Percentiles rank a stretch among this genome's conserved stretches.
Evolutionary conservation across 2,888 invertebrate species (phyloP).

Genomic region (Gymnocheta viridis): DNA sequence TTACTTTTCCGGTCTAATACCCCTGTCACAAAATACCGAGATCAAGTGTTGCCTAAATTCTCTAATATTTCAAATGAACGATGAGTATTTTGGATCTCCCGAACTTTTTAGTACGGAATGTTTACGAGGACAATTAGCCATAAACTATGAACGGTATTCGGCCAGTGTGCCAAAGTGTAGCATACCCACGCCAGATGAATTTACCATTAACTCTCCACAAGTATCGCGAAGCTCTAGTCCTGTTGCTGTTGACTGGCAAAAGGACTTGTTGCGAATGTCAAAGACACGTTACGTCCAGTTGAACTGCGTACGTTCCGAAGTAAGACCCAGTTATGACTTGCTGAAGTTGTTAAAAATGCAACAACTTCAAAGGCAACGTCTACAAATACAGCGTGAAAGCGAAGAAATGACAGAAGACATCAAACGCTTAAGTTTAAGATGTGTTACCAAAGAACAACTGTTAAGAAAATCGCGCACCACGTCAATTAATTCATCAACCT

Average conservation of each 20-base stretch:
- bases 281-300: slow-evolving; percentile 79
- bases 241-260: slow-evolving; percentile 66
- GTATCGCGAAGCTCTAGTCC: slow-evolving; percentile 79
- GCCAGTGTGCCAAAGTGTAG: slow-evolving; percentile 70
- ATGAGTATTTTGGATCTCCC: slow-evolving; percentile 90
- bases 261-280: slow-evolving; percentile 73
- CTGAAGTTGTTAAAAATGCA: slow-evolving; percentile 88
- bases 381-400: slow-evolving; percentile 86
- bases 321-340: slow-evolving; percentile 88
- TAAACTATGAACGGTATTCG: slow-evolving; percentile 75
- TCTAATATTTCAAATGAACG: slow-evolving; percentile 92
- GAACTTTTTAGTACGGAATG: slow-evolving; percentile 79
- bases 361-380: slow-evolving; percentile 87
- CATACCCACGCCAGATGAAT: slow-evolving; percentile 67
- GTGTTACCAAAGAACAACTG: slow-evolving; percentile 75
- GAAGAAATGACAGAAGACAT: slow-evolving; percentile 83
- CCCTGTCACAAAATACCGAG: slow-evolving; percentile 77
- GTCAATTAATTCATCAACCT: slow-evolving; percentile 71
- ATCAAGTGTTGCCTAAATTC: slow-evolving; percentile 81
- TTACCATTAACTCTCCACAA: slow-evolving; percentile 78
- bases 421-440: slow-evolving; percentile 82
- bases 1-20: slow-evolving; percentile 91
- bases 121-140: slow-evolving; percentile 74
- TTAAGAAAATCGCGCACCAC: slow-evolving; percentile 75
- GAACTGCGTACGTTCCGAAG: slow-evolving; percentile 84